phyloP scores from a whole-genome alignment of 2,113 vertebrate genomes.

The Addax nasomaculatus region DNA sequence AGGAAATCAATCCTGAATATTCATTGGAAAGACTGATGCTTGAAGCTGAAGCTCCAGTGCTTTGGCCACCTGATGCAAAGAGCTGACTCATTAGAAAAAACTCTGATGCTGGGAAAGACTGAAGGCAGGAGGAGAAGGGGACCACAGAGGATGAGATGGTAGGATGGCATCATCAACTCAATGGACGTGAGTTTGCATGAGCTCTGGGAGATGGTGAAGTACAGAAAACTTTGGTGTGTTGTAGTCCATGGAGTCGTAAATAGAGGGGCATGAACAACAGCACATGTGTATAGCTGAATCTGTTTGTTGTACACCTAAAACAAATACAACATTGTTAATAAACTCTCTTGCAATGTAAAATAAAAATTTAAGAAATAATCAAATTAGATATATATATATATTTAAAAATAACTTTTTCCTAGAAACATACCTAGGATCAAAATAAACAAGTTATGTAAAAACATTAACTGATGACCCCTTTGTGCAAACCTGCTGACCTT shows the following conservation, averaged over 20 bases:
- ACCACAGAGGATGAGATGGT: not conserved
- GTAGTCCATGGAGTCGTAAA: not conserved
- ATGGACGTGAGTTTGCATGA: not conserved
- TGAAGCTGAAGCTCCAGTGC: not conserved
- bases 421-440: not conserved
- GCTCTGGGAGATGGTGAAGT: not conserved
- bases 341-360: not conserved
- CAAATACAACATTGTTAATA: not conserved
- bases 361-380: not conserved
- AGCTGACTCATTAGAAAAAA: not conserved
- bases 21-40: not conserved
- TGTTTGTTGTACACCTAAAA: not conserved
- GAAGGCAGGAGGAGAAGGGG: not conserved
- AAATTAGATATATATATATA: not conserved
- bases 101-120: not conserved
- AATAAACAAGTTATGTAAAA: not conserved
- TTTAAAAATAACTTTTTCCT: not conserved
- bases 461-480: not conserved
- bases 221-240: not conserved
- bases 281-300: not conserved
- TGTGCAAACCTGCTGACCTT: not conserved
- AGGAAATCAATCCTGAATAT: not conserved
- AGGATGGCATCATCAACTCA: not conserved
- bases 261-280: not conserved
- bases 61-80: not conserved